Base-by-base conservation (phyloP, 2,113 vertebrate species). In the Paraplagusia blochii region DNA sequence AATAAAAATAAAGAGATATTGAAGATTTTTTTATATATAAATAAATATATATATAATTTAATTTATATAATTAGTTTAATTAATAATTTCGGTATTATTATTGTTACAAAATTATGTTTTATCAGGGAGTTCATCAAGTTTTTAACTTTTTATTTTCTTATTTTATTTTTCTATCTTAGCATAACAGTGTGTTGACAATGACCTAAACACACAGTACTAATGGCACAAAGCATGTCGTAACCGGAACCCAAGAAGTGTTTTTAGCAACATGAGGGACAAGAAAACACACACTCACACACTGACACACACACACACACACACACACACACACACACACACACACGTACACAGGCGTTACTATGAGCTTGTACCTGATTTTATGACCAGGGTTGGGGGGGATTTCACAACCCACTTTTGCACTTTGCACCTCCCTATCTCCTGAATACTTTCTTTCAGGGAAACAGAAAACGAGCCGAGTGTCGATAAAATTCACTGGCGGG, bases 401-500 rank as follows among this genome's bases (percentile, higher is more conserved):
- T 74, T 69, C 61, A 67, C 33, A n/a, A 53, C 58, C 58, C 47
- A 47, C 19, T 77, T 70, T 42, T 72, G 69, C 61, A 69, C 82
- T 74, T 76, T 82, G 68, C 48, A 42, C 66, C 60, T 35, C 13
- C 45, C 45, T 75, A 55, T 66, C 53, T 63, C 50, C 34, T 29
- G 42, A 69, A 72, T 18, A 58, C 12, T 29, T 29, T 29, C 61
- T 72, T 67, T 66, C 38, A 66, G 19, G 56, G 53, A 53, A 8
- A 40, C 58, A 72, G 43, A 45, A 57, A 74, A 61, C 14, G 54
- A 66, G 60, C 54, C 58, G 66, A 43, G 65, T 64, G 64, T 35
- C 19, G 11, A 7, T 53, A 57, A 63, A 55, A 67, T n/a, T n/a
- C n/a, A n/a, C n/a, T 62, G 77, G 55, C 73, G 79, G 76, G 84